Evolutionary conservation across 1,140 invertebrate genomes (phyloP).

Genomic region (Eurosta solidaginis): DNA sequence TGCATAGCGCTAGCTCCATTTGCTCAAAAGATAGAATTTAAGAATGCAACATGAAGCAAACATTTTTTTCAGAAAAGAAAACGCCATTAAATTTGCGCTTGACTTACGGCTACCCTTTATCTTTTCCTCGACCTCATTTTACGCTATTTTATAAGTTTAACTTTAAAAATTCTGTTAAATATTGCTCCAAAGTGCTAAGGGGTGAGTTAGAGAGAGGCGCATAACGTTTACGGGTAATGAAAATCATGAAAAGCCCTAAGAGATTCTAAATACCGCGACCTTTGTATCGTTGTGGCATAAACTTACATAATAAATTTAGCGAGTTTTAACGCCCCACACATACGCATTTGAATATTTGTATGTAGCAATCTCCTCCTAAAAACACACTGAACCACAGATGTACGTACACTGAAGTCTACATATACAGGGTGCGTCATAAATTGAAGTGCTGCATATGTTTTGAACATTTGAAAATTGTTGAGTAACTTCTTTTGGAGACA

Average conservation of each 20-base stretch:
- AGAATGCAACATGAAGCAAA: no score
- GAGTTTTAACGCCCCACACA: not conserved
- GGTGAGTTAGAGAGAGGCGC: not conserved
- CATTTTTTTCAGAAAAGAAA: no score
- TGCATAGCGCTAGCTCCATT: no score
- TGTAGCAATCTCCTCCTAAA: no score
- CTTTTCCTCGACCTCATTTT: not conserved
- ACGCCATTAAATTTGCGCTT: no score
- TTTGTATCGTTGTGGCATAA: not conserved
- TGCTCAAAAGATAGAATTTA: no score
- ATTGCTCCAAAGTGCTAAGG: not conserved
- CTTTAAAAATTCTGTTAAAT: constrained; percentile 25
- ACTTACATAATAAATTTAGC: constrained; percentile 10
- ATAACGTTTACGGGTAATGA: constrained; percentile 7
- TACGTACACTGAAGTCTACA: not conserved
- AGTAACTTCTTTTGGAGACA: no score
- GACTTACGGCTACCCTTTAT: not conserved
- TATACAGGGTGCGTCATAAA: no score
- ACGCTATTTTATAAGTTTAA: not conserved
- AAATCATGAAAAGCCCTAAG: constrained; percentile 17
- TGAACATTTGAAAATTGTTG: no score
- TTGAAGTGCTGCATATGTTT: no score
- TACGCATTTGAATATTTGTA: no score
- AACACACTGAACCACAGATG: no score
- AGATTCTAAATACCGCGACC: not conserved